Conservation (phyloP, 2,113 vertebrate species). For the Etheostoma spectabile region DNA sequence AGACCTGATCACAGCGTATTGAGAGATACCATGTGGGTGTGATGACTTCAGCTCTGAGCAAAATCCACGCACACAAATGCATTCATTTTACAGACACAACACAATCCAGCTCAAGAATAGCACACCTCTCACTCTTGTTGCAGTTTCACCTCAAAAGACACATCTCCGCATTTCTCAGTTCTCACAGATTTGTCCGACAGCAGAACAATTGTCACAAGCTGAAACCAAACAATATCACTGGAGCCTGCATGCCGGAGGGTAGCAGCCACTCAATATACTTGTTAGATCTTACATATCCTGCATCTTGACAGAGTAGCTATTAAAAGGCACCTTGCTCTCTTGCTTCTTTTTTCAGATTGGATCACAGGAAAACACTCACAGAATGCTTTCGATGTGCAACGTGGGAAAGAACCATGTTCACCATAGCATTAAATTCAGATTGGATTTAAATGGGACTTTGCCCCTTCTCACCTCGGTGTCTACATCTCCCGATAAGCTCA, state of each 20-base stretch:
- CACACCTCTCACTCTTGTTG: neutral
- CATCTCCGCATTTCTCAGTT: conserved; percentile 40
- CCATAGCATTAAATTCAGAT: conserved; percentile 61
- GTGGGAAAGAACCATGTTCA: conserved; percentile 48
- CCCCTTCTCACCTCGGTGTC: conserved; percentile 68
- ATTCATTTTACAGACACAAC: conserved; percentile 1
- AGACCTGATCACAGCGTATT: conserved; percentile 42
- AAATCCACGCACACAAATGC: conserved; percentile 12
- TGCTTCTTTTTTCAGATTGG: conserved; percentile 36
- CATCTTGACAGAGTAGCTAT: conserved; percentile 27
- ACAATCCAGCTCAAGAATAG: conserved; percentile 10
- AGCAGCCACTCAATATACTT: conserved; percentile 29
- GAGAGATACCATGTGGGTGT: conserved; percentile 59
- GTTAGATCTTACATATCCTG: conserved; percentile 41
- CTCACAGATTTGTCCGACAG: conserved; percentile 28
- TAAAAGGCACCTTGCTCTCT: conserved; percentile 53
- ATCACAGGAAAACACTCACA: conserved; percentile 43
- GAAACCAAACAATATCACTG: conserved; percentile 26
- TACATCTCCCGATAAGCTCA: conserved; percentile 60
- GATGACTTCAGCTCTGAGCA: conserved; percentile 37
- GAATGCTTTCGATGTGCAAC: conserved; percentile 44
- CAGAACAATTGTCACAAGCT: conserved; percentile 28
- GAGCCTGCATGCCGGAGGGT: conserved; percentile 14
- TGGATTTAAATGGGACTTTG: conserved; percentile 66
- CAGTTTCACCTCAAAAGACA: conserved; percentile 56